Conservation (phyloP, 2,797 vertebrate genomes). For the Tenualosa ilisha region DNA sequence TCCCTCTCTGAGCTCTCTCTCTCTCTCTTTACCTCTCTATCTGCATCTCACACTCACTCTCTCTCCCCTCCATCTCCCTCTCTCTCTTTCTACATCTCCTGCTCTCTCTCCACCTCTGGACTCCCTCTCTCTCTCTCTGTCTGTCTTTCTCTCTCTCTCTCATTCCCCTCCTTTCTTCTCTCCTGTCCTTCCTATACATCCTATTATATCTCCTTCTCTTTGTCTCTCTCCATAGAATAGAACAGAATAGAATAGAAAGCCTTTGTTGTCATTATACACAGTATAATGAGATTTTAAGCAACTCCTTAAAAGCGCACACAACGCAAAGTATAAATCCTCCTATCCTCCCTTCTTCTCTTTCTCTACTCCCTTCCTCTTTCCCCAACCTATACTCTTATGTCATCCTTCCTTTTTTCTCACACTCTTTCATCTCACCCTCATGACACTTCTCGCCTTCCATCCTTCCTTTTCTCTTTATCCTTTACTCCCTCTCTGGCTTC, state of each 20-base stretch:
- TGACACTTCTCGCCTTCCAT: background rate
- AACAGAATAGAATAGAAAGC: too few species aligned
- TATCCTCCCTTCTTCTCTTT: too few species aligned
- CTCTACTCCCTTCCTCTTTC: too few species aligned
- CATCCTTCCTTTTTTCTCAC: background rate
- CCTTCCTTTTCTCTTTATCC: background rate
- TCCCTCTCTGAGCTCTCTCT: background rate
- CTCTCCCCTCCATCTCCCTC: background rate
- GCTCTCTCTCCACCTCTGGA: background rate
- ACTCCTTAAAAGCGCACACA: too few species aligned
- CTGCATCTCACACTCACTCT: background rate
- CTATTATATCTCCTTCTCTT: background rate
- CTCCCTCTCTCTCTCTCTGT: background rate
- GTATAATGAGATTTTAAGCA: too few species aligned
- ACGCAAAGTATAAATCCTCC: too few species aligned
- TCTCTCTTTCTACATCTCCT: conserved; percentile 30
- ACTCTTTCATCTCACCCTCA: background rate
- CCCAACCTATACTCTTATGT: too few species aligned
- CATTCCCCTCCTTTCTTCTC: background rate
- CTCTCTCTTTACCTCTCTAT: too few species aligned
- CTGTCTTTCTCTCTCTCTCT: conserved; percentile 27
- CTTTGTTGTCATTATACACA: too few species aligned
- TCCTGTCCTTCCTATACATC: background rate
- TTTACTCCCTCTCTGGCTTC: background rate
- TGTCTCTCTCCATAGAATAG: background rate